Percentiles rank a stretch among this genome's conserved stretches.
Conservation (phyloP, 37 sponge, comb jelly and placozoan species). For the Hexactinellida sp. region DNA sequence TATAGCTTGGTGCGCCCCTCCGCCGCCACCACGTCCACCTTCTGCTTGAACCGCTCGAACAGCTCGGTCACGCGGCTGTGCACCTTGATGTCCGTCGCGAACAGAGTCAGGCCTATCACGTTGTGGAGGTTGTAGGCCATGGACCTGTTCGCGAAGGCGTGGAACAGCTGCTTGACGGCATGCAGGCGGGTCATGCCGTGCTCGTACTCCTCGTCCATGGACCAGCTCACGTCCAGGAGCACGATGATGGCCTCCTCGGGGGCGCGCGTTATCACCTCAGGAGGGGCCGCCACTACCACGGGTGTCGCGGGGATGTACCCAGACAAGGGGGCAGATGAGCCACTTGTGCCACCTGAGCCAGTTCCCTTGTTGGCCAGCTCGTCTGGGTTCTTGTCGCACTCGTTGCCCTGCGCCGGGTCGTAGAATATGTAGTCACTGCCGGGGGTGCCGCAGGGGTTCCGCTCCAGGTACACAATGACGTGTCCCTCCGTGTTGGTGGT, state of each 20-base stretch:
- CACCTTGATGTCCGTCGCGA: neutral
- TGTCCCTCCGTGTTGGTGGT: neutral
- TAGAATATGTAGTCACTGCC: conserved; percentile 7
- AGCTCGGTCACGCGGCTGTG: conserved; percentile 15
- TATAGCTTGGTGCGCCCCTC: conserved; percentile 15
- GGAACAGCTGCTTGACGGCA: conserved; percentile 17
- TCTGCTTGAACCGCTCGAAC: conserved; percentile 18
- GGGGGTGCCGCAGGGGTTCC: neutral
- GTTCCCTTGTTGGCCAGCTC: conserved; percentile 8
- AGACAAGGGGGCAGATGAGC: neutral
- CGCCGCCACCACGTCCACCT: neutral
- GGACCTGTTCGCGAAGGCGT: conserved; percentile 18
- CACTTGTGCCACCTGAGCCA: neutral
- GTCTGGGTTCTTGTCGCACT: conserved; percentile 9
- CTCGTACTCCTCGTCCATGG: conserved; percentile 20
- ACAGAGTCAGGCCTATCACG: conserved; percentile 27
- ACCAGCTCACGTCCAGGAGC: conserved; percentile 20
- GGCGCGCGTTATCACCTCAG: conserved; percentile 18
- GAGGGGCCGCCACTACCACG: neutral
- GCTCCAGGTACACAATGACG: conserved; percentile 5
- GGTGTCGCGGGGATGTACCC: neutral
- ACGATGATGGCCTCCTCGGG: conserved; percentile 29
- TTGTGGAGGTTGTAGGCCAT: conserved; percentile 22
- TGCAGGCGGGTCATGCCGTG: conserved; percentile 14
- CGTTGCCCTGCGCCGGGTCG: neutral